These are phyloP conservation scores for Porites lobata DNA, from an alignment of 92 coral and sea anemone genomes.

Conservation along the genomic window DNA sequence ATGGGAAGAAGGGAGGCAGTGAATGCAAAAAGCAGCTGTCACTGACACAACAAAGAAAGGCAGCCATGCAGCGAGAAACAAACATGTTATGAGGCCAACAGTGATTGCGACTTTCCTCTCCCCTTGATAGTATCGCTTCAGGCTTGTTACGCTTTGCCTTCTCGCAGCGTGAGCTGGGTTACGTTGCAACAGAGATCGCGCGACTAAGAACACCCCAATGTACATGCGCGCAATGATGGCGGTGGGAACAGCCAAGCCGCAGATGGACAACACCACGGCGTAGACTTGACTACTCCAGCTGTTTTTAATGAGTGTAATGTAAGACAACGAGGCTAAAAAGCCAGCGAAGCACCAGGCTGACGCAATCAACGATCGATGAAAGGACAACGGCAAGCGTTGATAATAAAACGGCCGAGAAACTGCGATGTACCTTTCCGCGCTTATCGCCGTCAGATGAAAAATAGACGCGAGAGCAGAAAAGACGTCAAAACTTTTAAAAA, in stretches of 20 bases:
- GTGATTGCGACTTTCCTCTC: constrained; percentile 71
- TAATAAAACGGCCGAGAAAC: constrained; percentile 73
- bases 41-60: constrained; percentile 79
- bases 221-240: constrained; percentile 42
- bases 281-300: constrained; percentile 28
- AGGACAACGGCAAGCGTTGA: constrained; percentile 40
- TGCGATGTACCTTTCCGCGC: constrained; percentile 69
- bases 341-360: constrained; percentile 26
- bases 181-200: constrained; percentile 61
- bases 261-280: constrained; percentile 36
- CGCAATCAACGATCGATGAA: constrained; percentile 45
- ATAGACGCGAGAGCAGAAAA: constrained; percentile 63
- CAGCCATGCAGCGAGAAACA: constrained; percentile 78
- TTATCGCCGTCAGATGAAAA: constrained; percentile 64
- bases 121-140: constrained; percentile 52
- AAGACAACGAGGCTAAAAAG: constrained; percentile 21
- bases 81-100: constrained; percentile 53
- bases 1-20: constrained; percentile 46
- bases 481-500: constrained; percentile 57
- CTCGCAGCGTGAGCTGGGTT: constrained; percentile 15
- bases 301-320: neutral
- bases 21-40: constrained; percentile 46
- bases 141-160: neutral
- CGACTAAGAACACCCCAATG: constrained; percentile 56
- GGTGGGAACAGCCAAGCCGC: constrained; percentile 50